Evolutionary conservation across 1,140 invertebrate genomes (phyloP).

Genomic region (Eumaeus atala): DNA sequence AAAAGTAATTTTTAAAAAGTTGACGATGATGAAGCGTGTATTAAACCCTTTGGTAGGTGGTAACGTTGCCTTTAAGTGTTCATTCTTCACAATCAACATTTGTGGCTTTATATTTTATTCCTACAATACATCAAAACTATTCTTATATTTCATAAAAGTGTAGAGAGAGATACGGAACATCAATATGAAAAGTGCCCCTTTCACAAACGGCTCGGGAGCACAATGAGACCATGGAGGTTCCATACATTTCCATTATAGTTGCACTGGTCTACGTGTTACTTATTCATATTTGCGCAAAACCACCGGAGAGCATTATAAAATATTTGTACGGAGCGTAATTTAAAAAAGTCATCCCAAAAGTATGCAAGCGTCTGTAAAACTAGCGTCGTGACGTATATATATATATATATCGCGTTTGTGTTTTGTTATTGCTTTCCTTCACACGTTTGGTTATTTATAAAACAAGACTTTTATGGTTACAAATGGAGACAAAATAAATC

Average conservation of each 20-base stretch:
- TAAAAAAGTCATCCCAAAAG: constrained; percentile 32
- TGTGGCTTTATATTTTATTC: no score
- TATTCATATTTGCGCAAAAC: constrained; percentile 30
- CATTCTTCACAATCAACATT: no score
- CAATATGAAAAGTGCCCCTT: constrained; percentile 22
- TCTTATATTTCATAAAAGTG: not conserved
- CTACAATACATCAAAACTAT: no score
- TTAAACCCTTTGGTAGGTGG: no score
- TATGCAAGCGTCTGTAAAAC: constrained; percentile 34
- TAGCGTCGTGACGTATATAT: constrained; percentile 15
- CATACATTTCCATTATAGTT: constrained; percentile 26
- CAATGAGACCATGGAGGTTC: constrained; percentile 22
- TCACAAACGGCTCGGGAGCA: constrained; percentile 12
- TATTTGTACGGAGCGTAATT: constrained; percentile 33
- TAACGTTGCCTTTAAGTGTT: no score
- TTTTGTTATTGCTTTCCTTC: not conserved
- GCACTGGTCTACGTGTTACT: constrained; percentile 26
- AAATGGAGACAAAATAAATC: no score
- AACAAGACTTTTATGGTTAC: no score
- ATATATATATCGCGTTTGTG: not conserved
- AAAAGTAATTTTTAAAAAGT: no score
- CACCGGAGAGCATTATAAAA: constrained; percentile 28
- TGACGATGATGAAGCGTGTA: no score
- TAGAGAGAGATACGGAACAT: not conserved
- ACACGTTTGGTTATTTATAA: no score